Conservation (phyloP, 2,888 invertebrate species). For the Cantharis rustica region DNA sequence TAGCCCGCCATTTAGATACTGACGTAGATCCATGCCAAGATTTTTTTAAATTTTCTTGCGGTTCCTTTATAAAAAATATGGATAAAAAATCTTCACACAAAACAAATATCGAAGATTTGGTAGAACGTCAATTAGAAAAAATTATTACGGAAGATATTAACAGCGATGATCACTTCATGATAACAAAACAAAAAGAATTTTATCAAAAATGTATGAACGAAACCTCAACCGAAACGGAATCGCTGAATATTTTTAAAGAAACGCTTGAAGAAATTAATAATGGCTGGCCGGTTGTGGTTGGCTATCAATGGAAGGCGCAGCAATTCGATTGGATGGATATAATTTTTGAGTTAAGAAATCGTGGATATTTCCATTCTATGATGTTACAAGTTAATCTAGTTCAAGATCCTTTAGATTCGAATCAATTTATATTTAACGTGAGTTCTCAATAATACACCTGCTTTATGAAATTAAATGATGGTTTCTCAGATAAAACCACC, state of each 20-base stretch:
- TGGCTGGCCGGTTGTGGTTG: conserved; percentile 86
- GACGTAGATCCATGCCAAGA: conserved; percentile 76
- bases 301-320: conserved; percentile 68
- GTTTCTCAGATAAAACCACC: not conserved
- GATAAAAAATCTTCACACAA: conserved; percentile 57
- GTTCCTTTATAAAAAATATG: conserved; percentile 64
- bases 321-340: conserved; percentile 77
- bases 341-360: conserved; percentile 72
- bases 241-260: conserved; percentile 8
- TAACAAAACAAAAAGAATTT: not conserved
- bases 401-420: not conserved
- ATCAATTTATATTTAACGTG: not conserved
- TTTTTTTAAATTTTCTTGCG: conserved; percentile 78
- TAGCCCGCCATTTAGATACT: conserved; percentile 70
- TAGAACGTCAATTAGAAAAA: not conserved
- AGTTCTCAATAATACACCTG: not conserved
- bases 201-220: conserved; percentile 7
- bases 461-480: not conserved
- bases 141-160: conserved; percentile 28
- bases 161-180: conserved; percentile 47
- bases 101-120: conserved; percentile 39
- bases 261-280: conserved; percentile 63
- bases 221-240: not conserved
- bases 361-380: conserved; percentile 61
- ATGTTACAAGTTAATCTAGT: not conserved